Conservation (phyloP, 2,888 invertebrate species). For the Thecocarcelia acutangulata region DNA sequence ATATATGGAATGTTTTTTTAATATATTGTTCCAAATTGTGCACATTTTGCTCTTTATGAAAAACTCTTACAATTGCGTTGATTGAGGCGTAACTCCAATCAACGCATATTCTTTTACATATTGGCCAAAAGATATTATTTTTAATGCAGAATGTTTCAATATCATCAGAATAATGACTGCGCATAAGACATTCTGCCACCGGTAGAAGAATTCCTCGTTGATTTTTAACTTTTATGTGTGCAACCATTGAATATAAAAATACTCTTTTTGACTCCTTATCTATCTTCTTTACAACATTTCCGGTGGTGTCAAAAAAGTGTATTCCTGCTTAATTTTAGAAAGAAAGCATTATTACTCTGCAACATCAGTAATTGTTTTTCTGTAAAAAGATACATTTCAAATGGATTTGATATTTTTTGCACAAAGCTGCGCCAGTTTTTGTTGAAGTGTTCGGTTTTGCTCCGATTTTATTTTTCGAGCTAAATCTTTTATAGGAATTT, state of each 20-base stretch:
- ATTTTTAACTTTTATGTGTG: neutral
- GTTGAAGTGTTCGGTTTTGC: too few relatives aligned
- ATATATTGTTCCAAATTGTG: slow-evolving; percentile 17
- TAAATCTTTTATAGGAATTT: too few relatives aligned
- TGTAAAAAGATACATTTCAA: too few relatives aligned
- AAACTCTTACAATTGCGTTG: neutral
- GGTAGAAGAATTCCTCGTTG: slow-evolving; percentile 27
- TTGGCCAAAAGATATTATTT: slow-evolving; percentile 22
- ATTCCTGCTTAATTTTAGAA: too few relatives aligned
- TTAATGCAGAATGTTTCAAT: slow-evolving; percentile 9
- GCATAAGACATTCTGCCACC: slow-evolving; percentile 8
- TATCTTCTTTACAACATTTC: neutral
- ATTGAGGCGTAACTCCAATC: slow-evolving; percentile 13
- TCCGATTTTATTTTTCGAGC: too few relatives aligned
- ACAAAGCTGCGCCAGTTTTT: too few relatives aligned
- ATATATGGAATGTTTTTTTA: neutral
- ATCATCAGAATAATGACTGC: slow-evolving; percentile 15
- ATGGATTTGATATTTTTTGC: too few relatives aligned
- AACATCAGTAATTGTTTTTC: too few relatives aligned
- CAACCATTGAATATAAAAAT: neutral
- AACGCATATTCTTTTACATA: slow-evolving; percentile 15
- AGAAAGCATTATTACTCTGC: too few relatives aligned
- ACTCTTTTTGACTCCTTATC: neutral
- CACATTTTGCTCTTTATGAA: slow-evolving; percentile 3
- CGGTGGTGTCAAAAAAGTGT: neutral